These are phyloP conservation scores for Eupithecia subfuscata DNA, from an alignment of 2,888 invertebrate species.

Conservation along the genomic window DNA sequence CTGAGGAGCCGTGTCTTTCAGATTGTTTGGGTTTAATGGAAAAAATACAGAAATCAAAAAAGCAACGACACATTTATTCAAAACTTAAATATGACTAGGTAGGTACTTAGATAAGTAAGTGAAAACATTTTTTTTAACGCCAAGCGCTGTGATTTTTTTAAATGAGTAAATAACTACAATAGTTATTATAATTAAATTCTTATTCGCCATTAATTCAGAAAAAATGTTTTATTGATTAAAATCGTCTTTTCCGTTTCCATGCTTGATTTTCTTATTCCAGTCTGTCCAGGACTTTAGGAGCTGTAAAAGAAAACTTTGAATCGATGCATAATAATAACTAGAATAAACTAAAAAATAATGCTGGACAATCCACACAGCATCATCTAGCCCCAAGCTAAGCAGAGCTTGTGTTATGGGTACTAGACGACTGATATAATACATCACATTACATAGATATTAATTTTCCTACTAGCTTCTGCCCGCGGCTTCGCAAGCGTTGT, in stretches of 20 bases:
- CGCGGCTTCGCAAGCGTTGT: too few relatives aligned
- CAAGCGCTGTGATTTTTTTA: background rate
- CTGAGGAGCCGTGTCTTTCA: too few relatives aligned
- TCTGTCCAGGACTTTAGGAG: background rate
- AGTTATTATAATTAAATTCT: background rate
- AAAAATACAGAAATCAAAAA: background rate
- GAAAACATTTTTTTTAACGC: conserved; percentile 3
- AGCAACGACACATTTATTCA: conserved; percentile 1
- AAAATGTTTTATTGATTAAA: background rate
- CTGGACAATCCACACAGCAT: too few relatives aligned
- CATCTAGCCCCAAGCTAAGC: too few relatives aligned
- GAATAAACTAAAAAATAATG: too few relatives aligned
- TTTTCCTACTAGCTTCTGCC: too few relatives aligned
- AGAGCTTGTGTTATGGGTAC: too few relatives aligned
- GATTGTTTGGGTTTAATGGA: background rate
- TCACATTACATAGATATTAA: too few relatives aligned
- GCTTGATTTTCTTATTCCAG: background rate
- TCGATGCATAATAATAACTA: too few relatives aligned
- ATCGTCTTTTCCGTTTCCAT: background rate
- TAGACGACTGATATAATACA: too few relatives aligned
- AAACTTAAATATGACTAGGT: background rate
- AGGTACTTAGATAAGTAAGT: background rate
- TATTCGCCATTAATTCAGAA: background rate
- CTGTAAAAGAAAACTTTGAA: background rate
- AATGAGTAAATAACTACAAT: background rate